A percentile compares a stretch with the other conserved stretches of the same genome.
Evolutionary conservation across 1,140 invertebrate genomes (phyloP).

Genomic region (Lepidurus apus): DNA sequence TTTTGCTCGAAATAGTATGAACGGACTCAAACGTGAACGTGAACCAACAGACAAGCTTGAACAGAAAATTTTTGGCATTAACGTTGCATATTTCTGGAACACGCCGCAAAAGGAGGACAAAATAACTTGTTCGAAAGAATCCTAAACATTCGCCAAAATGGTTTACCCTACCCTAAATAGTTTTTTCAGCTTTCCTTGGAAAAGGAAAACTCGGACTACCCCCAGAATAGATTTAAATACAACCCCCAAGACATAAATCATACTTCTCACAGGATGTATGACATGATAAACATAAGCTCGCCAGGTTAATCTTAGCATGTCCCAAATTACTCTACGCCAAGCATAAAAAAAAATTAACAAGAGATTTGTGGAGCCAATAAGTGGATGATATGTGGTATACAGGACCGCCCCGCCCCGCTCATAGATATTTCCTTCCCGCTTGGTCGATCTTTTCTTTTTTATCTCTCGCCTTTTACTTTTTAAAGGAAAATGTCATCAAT

Average conservation of each 20-base stretch:
- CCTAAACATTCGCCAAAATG: background rate
- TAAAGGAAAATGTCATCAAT: too few species aligned
- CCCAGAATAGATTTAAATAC: too few species aligned
- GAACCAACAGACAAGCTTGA: background rate
- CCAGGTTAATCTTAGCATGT: constrained; percentile 1
- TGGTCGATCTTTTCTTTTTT: too few species aligned
- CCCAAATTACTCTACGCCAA: background rate
- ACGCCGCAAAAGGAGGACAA: background rate
- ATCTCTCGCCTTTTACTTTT: too few species aligned
- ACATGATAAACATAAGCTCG: background rate
- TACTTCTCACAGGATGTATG: background rate
- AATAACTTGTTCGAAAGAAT: background rate
- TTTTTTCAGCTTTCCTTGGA: background rate
- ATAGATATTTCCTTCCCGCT: too few species aligned
- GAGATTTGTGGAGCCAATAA: background rate
- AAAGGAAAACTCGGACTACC: too few species aligned
- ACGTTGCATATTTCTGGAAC: background rate
- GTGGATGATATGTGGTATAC: too few species aligned
- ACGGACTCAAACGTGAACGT: background rate
- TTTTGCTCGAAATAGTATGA: background rate
- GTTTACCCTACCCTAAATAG: background rate
- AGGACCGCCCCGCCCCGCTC: background rate
- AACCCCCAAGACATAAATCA: too few species aligned
- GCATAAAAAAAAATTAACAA: background rate
- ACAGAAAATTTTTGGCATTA: background rate